These are phyloP conservation scores for Hippocampus mohnikei DNA, from an alignment of 2,113 vertebrate genomes.

Conservation along the genomic window DNA sequence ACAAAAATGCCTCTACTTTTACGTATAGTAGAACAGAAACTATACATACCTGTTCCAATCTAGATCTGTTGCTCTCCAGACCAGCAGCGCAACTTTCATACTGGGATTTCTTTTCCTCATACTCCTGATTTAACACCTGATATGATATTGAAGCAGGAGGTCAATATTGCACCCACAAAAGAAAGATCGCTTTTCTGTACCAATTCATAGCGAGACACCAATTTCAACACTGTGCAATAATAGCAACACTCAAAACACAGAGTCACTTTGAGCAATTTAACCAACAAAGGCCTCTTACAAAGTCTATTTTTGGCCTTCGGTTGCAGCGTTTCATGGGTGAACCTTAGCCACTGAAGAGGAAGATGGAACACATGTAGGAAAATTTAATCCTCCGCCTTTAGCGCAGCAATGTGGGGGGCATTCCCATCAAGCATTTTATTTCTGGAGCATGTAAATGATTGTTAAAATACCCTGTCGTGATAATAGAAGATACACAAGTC, in stretches of 20 bases:
- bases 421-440: conserved; percentile 57
- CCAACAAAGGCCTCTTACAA: conserved; percentile 30
- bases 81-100: conserved; percentile 92
- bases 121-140: conserved; percentile 87
- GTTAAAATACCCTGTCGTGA: conserved; percentile 34
- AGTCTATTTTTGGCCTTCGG: conserved; percentile 62
- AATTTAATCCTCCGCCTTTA: conserved; percentile 56
- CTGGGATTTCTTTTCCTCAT: conserved; percentile 86
- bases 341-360: conserved; percentile 45
- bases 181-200: conserved; percentile 13
- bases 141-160: conserved; percentile 21
- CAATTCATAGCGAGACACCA: conserved; percentile 1
- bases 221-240: conserved; percentile 11
- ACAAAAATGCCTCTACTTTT: too few species aligned
- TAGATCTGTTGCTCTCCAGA: conserved; percentile 88
- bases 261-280: conserved; percentile 31
- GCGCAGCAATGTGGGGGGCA: conserved; percentile 42
- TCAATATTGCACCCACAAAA: conserved; percentile 26
- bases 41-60: conserved; percentile 93
- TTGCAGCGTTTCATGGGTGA: conserved; percentile 49
- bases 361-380: conserved; percentile 62
- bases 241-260: conserved; percentile 1
- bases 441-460: conserved; percentile 51
- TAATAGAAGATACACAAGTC: conserved; percentile 4
- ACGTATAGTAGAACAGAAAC: not conserved